Conservation (phyloP, 2,113 vertebrate species). For the Microcebus lehilahytsara region DNA sequence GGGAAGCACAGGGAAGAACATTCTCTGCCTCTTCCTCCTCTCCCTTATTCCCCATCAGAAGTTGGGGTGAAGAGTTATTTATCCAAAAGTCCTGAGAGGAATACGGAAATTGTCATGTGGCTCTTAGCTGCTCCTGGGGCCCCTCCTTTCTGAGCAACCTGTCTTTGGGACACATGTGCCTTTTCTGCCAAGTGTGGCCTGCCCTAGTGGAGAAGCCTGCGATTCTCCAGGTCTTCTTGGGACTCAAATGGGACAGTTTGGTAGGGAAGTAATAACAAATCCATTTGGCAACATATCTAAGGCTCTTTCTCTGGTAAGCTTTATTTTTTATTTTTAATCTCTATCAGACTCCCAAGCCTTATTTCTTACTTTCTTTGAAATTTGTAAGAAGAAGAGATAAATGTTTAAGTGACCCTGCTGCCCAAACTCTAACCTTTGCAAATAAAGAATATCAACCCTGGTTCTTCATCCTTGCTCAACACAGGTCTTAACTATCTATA, state of each 20-base stretch:
- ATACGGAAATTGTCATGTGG: not conserved
- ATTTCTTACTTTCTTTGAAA: not conserved
- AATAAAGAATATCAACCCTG: not conserved
- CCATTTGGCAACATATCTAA: not conserved
- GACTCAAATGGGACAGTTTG: not conserved
- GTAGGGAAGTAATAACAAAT: not conserved
- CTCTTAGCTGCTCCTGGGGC: not conserved
- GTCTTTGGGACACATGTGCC: not conserved
- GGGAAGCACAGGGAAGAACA: not conserved
- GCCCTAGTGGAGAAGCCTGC: not conserved
- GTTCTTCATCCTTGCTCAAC: not conserved
- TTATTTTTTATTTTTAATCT: slow-evolving; percentile 24
- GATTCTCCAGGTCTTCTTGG: not conserved
- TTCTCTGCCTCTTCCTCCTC: no score
- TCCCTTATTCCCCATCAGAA: not conserved
- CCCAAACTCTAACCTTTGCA: not conserved
- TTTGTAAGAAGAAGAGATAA: not conserved
- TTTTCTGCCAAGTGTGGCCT: not conserved
- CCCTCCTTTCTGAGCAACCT: not conserved
- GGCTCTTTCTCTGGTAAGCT: not conserved
- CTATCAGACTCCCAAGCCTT: not conserved
- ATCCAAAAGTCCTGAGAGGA: not conserved
- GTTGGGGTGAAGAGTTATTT: not conserved
- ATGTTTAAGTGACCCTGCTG: not conserved
- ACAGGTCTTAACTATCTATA: not conserved